Base-by-base conservation (phyloP, 2,797 vertebrate genomes). In the Microchirus variegatus region DNA sequence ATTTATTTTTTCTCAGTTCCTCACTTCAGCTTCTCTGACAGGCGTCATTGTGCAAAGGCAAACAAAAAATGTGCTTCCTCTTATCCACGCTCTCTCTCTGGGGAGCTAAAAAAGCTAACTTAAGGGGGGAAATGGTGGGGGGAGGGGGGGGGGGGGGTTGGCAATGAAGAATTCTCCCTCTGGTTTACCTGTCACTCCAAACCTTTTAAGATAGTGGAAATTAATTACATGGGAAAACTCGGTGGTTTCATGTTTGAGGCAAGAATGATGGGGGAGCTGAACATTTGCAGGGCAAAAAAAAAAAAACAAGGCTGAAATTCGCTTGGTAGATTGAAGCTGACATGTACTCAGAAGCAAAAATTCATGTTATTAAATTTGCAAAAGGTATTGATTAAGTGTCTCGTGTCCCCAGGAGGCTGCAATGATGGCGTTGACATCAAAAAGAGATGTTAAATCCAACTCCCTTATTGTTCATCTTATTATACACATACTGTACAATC, bases 381-480 rank as follows among this genome's bases (percentile, higher is more conserved):
- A 81, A 88, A 76, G 65, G 50, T 89, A 92, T 90, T 84, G 90
- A 92, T 90, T 90, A 88, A 78, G 55, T 88, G 82, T 87, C 88
- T 74, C 58, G 18, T 53, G 65, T 72, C 67, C 64, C 58, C 78
- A 58, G 53, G 63, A 89, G 74, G 53, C 71, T 55, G 42, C 7
- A 63, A 41, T 74, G 78, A 85, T 59, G 63, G 65, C 63, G 74
- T 61, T 86, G 65, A 90, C 78, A 71, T 80, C 67, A 68, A 75
- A 87, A 87, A 76, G 55, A 83, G 66, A 85, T 72, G 59, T 72
- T 77, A 35, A 65, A 82, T 38, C 61, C 50, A 42, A 80, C 59
- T 48, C 53, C 66, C 43, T 70, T 65, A 40, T 36, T 64, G 17
- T 31, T 17, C 13, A 11, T 35, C 2, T 37, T 31, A 31, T 31